Percentiles rank a stretch among this genome's conserved stretches.
phyloP scores from a whole-genome alignment of 2,797 vertebrate species.

The Acanthurus leucopareius region DNA sequence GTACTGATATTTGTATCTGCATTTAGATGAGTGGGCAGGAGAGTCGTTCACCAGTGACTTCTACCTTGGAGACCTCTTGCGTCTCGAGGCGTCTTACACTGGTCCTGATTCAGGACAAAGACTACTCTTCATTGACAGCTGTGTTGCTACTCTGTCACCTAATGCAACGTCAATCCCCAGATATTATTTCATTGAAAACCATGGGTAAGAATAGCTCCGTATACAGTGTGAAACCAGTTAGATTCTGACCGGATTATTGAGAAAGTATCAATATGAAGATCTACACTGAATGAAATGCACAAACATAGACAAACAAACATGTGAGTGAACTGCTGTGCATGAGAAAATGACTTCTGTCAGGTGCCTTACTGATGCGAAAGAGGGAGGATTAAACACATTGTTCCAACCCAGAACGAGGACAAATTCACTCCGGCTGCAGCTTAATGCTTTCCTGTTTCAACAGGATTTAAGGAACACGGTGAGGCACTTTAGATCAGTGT shows the following conservation, averaged over 20 bases:
- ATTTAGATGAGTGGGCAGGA: slow-evolving; percentile 58
- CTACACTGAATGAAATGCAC: too few relatives aligned
- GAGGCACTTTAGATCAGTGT: background rate
- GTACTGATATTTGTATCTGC: background rate
- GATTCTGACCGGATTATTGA: background rate
- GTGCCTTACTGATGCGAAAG: slow-evolving; percentile 61
- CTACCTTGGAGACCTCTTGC: slow-evolving; percentile 59
- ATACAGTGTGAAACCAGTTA: background rate
- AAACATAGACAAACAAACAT: background rate
- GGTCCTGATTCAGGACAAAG: slow-evolving; percentile 21
- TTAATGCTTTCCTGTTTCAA: slow-evolving; percentile 61
- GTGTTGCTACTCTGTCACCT: slow-evolving; percentile 65
- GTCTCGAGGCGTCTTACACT: slow-evolving; percentile 55
- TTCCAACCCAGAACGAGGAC: slow-evolving; percentile 38
- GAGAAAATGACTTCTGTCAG: slow-evolving; percentile 10
- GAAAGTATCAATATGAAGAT: background rate
- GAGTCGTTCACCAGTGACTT: slow-evolving; percentile 39
- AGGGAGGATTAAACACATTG: slow-evolving; percentile 10
- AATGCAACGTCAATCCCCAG: slow-evolving; percentile 54
- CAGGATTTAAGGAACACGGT: slow-evolving; percentile 60
- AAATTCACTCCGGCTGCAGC: slow-evolving; percentile 52
- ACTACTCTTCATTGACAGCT: slow-evolving; percentile 50
- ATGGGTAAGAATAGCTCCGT: slow-evolving; percentile 40
- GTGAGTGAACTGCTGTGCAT: background rate
- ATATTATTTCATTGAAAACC: slow-evolving; percentile 68